Conservation (phyloP, 1,140 invertebrate genomes). For the Uloborus diversus region DNA sequence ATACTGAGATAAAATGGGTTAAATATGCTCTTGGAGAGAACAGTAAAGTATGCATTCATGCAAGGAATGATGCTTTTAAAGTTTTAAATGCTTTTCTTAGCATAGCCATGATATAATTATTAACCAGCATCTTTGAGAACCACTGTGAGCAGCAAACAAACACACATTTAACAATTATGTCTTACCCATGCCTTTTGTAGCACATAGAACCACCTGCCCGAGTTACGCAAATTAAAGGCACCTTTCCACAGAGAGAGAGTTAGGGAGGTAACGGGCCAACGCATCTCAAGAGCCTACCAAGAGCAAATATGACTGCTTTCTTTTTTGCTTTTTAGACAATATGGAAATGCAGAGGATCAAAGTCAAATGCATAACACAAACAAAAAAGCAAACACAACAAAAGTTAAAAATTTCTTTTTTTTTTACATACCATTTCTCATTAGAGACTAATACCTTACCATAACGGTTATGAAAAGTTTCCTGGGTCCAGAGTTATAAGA, state of each 20-base stretch:
- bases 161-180: constrained; percentile 45
- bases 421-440: constrained; percentile 32
- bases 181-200: constrained; percentile 33
- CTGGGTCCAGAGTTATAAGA: constrained; percentile 11
- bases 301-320: constrained; percentile 48
- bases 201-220: constrained; percentile 7
- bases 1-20: too few species aligned
- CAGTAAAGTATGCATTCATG: too few species aligned
- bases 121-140: too few species aligned
- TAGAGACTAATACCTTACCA: constrained; percentile 48
- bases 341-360: constrained; percentile 49
- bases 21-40: too few species aligned
- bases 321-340: constrained; percentile 42
- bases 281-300: constrained; percentile 53
- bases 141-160: constrained; percentile 44
- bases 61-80: too few species aligned
- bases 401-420: constrained; percentile 7
- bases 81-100: too few species aligned
- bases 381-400: constrained; percentile 13
- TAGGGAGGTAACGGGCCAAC: constrained; percentile 38
- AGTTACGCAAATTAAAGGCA: constrained; percentile 40
- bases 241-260: constrained; percentile 3
- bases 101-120: too few species aligned
- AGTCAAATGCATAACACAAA: constrained; percentile 34
- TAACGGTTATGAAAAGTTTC: background rate